A percentile compares a stretch with the other conserved stretches of the same genome.
These are phyloP conservation scores for Cygnus atratus DNA, from an alignment of 2,113 vertebrate genomes.

Conservation along the genomic window DNA sequence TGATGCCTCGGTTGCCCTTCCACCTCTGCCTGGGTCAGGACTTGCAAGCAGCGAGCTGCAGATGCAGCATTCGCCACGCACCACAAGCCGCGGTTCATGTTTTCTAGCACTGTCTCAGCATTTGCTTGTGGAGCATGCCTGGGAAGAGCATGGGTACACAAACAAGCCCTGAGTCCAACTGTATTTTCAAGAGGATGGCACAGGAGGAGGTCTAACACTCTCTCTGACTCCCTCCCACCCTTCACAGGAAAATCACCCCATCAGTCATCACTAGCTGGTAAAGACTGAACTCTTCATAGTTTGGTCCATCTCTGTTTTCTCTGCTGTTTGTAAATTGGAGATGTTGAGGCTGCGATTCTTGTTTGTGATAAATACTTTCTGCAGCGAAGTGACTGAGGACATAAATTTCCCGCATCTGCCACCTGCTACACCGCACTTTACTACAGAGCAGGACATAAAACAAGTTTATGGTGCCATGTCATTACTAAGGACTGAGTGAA, in stretches of 20 bases:
- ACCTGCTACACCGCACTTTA: not conserved
- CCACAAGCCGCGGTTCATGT: not conserved
- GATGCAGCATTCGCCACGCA: fast-evolving
- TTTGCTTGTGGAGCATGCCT: not conserved
- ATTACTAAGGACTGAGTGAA: not conserved
- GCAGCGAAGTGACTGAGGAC: not conserved
- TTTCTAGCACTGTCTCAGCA: not conserved
- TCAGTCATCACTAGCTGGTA: not conserved
- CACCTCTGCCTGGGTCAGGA: not conserved
- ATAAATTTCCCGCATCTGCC: not conserved
- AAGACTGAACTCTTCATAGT: not conserved
- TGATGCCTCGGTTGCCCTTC: not conserved
- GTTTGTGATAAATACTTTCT: not conserved
- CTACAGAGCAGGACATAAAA: not conserved
- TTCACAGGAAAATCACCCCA: not conserved
- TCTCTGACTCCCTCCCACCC: not conserved
- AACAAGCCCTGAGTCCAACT: not conserved
- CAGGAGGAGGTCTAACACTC: not conserved
- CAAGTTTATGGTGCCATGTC: not conserved
- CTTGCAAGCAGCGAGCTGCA: not conserved
- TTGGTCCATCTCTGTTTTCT: not conserved
- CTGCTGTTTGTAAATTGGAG: not conserved
- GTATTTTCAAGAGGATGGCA: not conserved
- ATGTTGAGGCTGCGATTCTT: not conserved
- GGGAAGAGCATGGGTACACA: not conserved